Percentiles rank a stretch among this genome's conserved stretches.
These are phyloP conservation scores for Drosophila anomalipes DNA, from an alignment of 2,888 invertebrate genomes.

Conservation along the genomic window DNA sequence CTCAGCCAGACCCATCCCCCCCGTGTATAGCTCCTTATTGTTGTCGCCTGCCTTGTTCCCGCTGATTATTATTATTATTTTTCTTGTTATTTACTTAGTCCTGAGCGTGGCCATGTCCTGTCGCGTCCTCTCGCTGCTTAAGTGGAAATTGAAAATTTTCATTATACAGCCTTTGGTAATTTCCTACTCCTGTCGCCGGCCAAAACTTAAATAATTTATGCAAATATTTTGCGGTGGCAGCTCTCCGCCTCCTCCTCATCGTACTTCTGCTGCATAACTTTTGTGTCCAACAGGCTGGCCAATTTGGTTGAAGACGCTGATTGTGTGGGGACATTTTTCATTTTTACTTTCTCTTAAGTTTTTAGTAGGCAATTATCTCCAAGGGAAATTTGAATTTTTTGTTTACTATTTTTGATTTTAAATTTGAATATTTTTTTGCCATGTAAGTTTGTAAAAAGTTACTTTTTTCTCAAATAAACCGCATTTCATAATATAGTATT, in stretches of 20 bases:
- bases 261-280: constrained; percentile 56
- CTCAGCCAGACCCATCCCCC: neutral
- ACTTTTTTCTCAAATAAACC: neutral
- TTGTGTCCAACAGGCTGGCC: constrained; percentile 46
- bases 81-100: constrained; percentile 69
- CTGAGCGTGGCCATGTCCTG: constrained; percentile 39
- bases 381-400: neutral
- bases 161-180: constrained; percentile 62
- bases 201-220: constrained; percentile 71
- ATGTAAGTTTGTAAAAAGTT: neutral
- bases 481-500: neutral
- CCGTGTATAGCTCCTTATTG: constrained; percentile 45
- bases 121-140: constrained; percentile 36
- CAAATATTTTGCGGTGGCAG: constrained; percentile 69
- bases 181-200: constrained; percentile 50
- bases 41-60: constrained; percentile 54
- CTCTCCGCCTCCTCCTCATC: neutral
- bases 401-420: neutral
- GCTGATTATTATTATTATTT: constrained; percentile 71
- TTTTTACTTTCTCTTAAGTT: constrained; percentile 5
- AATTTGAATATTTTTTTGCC: constrained; percentile 13
- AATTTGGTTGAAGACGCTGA: constrained; percentile 41
- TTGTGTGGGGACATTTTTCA: constrained; percentile 36
- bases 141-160: constrained; percentile 78
- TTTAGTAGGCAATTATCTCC: constrained; percentile 38